phyloP scores from a whole-genome alignment of 2,888 invertebrate species.

The Parnassius glacialis region DNA sequence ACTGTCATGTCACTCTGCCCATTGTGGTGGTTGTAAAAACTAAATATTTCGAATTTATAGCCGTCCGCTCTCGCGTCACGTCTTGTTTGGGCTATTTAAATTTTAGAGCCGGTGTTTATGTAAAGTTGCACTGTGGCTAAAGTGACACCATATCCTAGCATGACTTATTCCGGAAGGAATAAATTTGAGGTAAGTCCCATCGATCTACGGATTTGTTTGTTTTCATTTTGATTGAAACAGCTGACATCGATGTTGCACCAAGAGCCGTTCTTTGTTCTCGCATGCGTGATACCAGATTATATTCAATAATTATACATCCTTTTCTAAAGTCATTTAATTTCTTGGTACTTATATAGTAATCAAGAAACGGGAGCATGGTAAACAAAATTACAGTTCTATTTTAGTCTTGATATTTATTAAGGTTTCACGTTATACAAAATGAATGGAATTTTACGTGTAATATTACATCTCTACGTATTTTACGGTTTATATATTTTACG shows the following conservation, averaged over 20 bases:
- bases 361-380: conserved; percentile 6
- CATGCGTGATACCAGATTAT: not conserved
- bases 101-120: conserved; percentile 26
- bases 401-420: conserved; percentile 20
- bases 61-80: conserved; percentile 59
- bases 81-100: conserved; percentile 34
- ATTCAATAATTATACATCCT: not conserved
- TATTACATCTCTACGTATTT: not conserved
- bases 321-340: not conserved
- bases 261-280: conserved; percentile 7
- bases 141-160: conserved; percentile 75
- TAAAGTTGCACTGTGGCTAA: conserved; percentile 74
- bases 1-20: not conserved
- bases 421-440: conserved; percentile 12
- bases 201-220: conserved; percentile 41
- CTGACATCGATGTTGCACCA: conserved; percentile 66
- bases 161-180: conserved; percentile 84
- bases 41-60: conserved; percentile 46
- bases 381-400: conserved; percentile 28
- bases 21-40: conserved; percentile 7
- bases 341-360: not conserved
- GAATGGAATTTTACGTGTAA: conserved; percentile 5
- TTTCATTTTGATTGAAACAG: conserved; percentile 81
- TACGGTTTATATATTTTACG: conserved; percentile 1
- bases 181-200: conserved; percentile 82